Percentiles rank a stretch among this genome's conserved stretches.
Conservation (phyloP, 2,888 invertebrate species). For the Masnerella sp. region DNA sequence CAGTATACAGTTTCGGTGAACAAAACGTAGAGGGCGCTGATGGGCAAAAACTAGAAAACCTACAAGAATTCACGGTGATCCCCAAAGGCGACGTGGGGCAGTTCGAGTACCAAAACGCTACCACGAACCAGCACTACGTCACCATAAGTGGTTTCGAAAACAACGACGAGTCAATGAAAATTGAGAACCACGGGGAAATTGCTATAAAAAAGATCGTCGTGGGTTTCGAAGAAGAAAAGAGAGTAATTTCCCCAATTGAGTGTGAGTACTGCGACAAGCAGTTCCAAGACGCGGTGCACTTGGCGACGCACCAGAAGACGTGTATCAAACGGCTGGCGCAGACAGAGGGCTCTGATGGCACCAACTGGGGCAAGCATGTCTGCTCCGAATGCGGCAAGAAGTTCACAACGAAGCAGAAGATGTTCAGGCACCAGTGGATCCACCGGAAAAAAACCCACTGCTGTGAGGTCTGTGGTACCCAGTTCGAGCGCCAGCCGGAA, state of each 20-base stretch:
- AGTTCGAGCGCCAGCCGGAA: constrained; percentile 75
- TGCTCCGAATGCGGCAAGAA: constrained; percentile 77
- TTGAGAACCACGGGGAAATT: constrained; percentile 61
- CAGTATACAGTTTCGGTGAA: constrained; percentile 69
- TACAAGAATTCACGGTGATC: constrained; percentile 73
- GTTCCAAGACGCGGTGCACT: constrained; percentile 76
- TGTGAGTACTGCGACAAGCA: constrained; percentile 79
- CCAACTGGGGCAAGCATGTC: constrained; percentile 75
- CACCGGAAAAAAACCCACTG: constrained; percentile 77
- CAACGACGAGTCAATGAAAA: too few relatives aligned
- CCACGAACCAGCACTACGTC: constrained; percentile 69
- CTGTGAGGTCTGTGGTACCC: constrained; percentile 77
- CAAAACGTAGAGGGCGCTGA: constrained; percentile 62
- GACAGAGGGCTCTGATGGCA: constrained; percentile 66
- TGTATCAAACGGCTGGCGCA: constrained; percentile 73
- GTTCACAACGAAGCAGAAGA: constrained; percentile 78
- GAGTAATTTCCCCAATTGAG: constrained; percentile 74
- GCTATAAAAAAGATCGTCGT: constrained; percentile 67
- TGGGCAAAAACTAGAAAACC: constrained; percentile 69
- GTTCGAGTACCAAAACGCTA: constrained; percentile 69
- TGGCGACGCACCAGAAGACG: constrained; percentile 76
- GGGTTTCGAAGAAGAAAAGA: constrained; percentile 64
- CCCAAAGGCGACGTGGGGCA: constrained; percentile 72
- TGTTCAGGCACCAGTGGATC: constrained; percentile 78
- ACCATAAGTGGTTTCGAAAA: constrained; percentile 66